Evolutionary conservation across 1,140 invertebrate genomes (phyloP), one percentile per base, ranked within the genome.

Genomic region (Papilio machaon): DNA sequence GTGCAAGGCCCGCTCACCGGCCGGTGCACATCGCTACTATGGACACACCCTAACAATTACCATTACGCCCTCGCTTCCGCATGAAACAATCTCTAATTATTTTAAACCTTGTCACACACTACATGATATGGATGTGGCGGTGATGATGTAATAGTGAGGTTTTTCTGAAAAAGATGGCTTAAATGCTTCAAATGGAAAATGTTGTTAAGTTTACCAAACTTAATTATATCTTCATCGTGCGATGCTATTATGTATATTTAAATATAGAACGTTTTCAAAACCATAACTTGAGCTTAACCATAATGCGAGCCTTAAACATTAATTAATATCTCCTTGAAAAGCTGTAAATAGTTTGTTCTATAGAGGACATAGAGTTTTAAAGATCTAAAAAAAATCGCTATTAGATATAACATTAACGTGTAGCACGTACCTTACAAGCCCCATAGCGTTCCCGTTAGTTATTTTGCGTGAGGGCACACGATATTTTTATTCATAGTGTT

Each of bases 61-160:
- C 87, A 89, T 91, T 89, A 91, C 89, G 86, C 83, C 82, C 85
- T 88, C 85, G 86, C 90, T 86, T 83, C 85, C 86, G 85, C 85
- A 82, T 89, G 85, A 85, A 92, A 91, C 90, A 89, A 91, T 91
- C 88, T 91, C 86, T 86, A 91, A 92, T 91, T 91, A 91, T 88
- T 86, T 83, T 88, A 82, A 82, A 73, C 85, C 35, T 49, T 43
- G 58, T 35, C 1, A 9, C 54, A 80, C 77, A 87, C 58, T 30
- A 43, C 9, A 76, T 73, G 82, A 75, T 60, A 80, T 70, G 19
- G 15, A 58, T 19, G 10, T 17, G 8, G 19, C 1, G 49, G 19
- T 49, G 46, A n/a, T 43, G 38, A 43, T 30, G 23, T 30, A 30
- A 30, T 30, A 2, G 23, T 30, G 23, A 30, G 23, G 23, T n/a